Evolutionary conservation across 2,113 vertebrate species (phyloP), one percentile per base, ranked within the genome.

Genomic region (Lophochroa leadbeateri): DNA sequence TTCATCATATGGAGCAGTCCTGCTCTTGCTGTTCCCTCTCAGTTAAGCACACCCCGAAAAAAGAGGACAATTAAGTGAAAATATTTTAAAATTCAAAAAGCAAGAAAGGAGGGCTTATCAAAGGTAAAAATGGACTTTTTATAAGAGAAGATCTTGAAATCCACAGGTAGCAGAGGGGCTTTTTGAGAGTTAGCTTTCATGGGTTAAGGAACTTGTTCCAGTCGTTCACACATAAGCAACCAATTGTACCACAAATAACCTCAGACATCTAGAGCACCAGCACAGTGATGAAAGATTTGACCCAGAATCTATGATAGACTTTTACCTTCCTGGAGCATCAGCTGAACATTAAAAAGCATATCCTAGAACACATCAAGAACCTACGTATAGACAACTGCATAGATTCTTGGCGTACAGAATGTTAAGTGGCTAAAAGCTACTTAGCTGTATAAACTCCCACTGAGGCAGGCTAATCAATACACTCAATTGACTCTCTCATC

Each of bases 201-300:
- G 1, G 20, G 17, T 47, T 79, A 60, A 65, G 9, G 16, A 57
- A 52, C 33, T 37, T 50, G 15, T 64, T 87, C 60, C 35, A 52
- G 15, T 37, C 35, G 70, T 60, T 24, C 15, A n/a, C 8, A 11
- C 4, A 14, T 16, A 55, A 47, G 4, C 9, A 57, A 33, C 16
- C 60, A 69, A 74, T 7, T 6, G 8, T 50, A 52, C 7, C 6
- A 78, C 64, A 87, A 50, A 74, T 33, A 92, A 50, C 8, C 4
- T 68, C 15, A 55, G 47, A 46, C 4, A 12, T 61, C 11, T 52
- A 17, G 20, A 83, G 5, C 15, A 71, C 8, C 16, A 46, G 7
- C 0, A 1, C 1, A 61, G 5, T 3, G 21, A 47, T 47, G 20
- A 81, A 65, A 65, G 2, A 17, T 27, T 31, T 17, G 50, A 53